Base-by-base conservation (phyloP, 2,113 vertebrate species). In the Cromileptes altivelis region DNA sequence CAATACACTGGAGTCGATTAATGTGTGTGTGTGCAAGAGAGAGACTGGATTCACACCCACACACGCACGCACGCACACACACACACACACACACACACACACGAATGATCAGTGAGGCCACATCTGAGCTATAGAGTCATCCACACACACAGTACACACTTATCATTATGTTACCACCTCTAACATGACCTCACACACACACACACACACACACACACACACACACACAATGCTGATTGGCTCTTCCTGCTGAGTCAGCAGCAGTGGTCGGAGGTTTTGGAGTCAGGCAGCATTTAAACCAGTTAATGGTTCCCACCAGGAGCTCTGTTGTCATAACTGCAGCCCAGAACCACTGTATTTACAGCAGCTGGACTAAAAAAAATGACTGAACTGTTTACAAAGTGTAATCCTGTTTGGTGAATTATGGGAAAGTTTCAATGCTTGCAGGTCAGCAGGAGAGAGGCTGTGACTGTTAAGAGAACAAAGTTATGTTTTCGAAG, bases 181-280 rank as follows among this genome's bases (percentile, higher is more conserved):
- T 60, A 60, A 60, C 64, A 70, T 58, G 49, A 70, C 57, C 65
- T 63, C 72, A 45, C 37, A 71, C 67, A 76, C 67, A 67, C 67
- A 75, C 72, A 50, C 71, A 57, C 70, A 61, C 76, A 65, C 75
- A 68, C 78, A 78, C 73, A 74, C 75, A 69, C 74, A 72, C 70
- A 30, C 71, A 64, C 62, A 42, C 55, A 56, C 63, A n/a, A 30
- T 12, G 56, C 72, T 78, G 84, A 81, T 81, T 81, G 78, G 80
- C 65, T 17, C 81, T 78, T 85, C 82, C 82, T 84, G 87, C 87
- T 88, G 90, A 91, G 80, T 89, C 82, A 14, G 89, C 84, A 86
- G 81, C 53, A 12, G 84, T 8, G 85, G 87, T 85, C 3, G 18
- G 82, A 85, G 86, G 75, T 82, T 91, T 85, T 71, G 75, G 71